Evolutionary conservation across 2,797 vertebrate species (phyloP).

Genomic region (Taeniopygia guttata): DNA sequence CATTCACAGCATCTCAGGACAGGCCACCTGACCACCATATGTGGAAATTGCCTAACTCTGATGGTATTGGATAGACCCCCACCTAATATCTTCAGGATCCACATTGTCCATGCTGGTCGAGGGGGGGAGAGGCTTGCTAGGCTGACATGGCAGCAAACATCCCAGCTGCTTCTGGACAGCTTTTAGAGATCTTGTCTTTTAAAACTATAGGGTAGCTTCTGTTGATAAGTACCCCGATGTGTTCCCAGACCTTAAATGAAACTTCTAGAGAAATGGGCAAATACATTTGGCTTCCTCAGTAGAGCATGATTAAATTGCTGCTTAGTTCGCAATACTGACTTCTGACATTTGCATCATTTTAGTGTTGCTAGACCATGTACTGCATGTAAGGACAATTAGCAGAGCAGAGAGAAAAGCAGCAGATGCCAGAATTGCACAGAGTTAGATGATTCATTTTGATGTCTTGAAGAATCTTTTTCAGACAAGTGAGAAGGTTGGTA

Average conservation of each 20-base stretch:
- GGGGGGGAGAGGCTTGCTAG: background rate
- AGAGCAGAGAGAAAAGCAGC: constrained; percentile 47
- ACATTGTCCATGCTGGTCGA: background rate
- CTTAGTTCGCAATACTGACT: background rate
- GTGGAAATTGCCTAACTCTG: background rate
- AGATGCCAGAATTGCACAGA: constrained; percentile 29
- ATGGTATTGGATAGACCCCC: background rate
- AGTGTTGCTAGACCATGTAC: background rate
- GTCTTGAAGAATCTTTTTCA: constrained; percentile 4
- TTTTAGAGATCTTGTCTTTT: background rate
- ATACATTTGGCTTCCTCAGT: background rate
- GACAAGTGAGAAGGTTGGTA: background rate
- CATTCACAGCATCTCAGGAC: background rate
- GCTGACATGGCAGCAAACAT: background rate
- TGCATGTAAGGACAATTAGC: constrained; percentile 10
- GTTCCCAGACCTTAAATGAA: background rate
- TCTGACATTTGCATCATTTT: background rate
- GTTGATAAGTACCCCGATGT: background rate
- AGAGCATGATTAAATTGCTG: background rate
- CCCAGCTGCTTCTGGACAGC: background rate
- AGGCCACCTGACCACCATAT: too few species aligned
- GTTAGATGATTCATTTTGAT: constrained; percentile 39
- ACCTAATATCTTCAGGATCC: background rate
- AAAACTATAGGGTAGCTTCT: background rate
- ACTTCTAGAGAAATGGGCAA: background rate